Evolutionary conservation across 2,888 invertebrate species (phyloP).

Genomic region (Agriopis marginaria): DNA sequence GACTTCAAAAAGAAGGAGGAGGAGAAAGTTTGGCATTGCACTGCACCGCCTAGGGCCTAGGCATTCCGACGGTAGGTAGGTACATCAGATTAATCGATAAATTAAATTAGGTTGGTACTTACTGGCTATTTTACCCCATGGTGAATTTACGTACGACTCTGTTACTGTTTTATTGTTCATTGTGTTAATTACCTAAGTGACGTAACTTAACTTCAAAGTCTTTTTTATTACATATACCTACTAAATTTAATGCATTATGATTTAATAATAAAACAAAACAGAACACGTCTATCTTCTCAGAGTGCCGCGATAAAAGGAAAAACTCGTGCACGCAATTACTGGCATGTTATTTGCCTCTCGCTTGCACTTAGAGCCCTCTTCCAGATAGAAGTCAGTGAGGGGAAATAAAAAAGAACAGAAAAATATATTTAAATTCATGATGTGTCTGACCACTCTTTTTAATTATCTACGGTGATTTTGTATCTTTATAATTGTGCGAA

Average conservation of each 20-base stretch:
- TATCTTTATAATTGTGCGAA: no score
- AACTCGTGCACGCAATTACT: neutral
- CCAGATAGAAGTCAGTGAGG: no score
- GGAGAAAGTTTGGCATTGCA: no score
- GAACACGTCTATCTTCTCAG: neutral
- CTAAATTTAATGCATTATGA: neutral
- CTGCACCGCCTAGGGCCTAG: no score
- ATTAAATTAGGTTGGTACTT: constrained; percentile 43
- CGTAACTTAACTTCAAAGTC: no score
- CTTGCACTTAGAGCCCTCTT: no score
- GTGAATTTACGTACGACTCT: constrained; percentile 74
- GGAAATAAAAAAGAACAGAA: no score
- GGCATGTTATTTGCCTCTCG: neutral
- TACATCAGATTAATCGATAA: neutral
- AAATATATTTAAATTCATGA: no score
- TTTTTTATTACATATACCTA: neutral
- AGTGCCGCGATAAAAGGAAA: neutral
- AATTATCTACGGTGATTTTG: no score
- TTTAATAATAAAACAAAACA: neutral
- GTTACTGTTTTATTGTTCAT: constrained; percentile 45
- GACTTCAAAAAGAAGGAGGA: no score
- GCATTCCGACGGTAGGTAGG: no score
- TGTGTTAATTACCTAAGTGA: neutral
- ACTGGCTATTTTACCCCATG: constrained; percentile 85
- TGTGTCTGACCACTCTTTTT: no score